Evolutionary conservation across 2,888 invertebrate genomes (phyloP).

Genomic region (Mechanitis mazaeus): DNA sequence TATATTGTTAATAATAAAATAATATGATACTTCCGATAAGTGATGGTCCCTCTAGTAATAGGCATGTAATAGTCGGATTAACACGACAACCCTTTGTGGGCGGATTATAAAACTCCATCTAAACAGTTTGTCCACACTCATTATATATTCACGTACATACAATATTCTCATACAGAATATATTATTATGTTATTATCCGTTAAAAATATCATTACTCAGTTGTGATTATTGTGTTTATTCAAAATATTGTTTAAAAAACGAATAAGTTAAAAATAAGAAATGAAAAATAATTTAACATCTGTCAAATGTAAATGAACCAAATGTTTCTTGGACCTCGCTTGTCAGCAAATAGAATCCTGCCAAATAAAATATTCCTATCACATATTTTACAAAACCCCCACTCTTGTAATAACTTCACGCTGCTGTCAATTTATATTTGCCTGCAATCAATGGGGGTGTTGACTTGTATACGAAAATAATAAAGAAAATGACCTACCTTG

Average conservation of each 20-base stretch:
- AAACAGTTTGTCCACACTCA: conserved; percentile 57
- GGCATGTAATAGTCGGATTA: conserved; percentile 68
- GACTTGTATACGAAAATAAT: neutral
- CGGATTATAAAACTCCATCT: conserved; percentile 59
- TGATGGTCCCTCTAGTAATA: conserved; percentile 17
- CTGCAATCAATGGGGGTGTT: conserved; percentile 59
- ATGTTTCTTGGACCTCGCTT: conserved; percentile 13
- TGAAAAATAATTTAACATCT: neutral
- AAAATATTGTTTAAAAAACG: too few species aligned
- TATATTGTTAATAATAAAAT: too few species aligned
- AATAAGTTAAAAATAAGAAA: neutral
- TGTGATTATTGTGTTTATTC: too few species aligned
- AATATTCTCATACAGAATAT: conserved; percentile 47
- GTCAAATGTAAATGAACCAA: neutral
- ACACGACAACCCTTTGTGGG: conserved; percentile 71
- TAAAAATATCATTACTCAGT: too few species aligned
- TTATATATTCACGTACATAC: conserved; percentile 52
- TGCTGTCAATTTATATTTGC: conserved; percentile 73
- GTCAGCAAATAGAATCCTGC: conserved; percentile 18
- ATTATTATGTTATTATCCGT: conserved; percentile 30
- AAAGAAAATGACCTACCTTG: neutral
- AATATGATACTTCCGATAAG: neutral
- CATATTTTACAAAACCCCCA: conserved; percentile 54
- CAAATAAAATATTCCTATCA: conserved; percentile 67
- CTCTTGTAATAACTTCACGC: conserved; percentile 63